Base-by-base conservation (phyloP, 2,888 invertebrate species). In the Eilema caniola region DNA sequence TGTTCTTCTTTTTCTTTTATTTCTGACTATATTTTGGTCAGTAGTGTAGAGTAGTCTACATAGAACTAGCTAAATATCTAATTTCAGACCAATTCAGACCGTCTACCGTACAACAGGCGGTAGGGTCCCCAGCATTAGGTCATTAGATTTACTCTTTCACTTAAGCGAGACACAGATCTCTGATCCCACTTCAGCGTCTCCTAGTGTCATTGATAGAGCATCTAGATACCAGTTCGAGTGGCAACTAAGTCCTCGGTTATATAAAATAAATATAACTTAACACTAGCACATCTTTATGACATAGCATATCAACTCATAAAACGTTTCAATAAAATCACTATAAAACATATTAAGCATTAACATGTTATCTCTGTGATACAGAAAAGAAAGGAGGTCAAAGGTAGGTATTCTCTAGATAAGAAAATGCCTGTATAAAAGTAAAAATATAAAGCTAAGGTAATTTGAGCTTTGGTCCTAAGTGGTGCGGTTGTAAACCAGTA, bases 401-500 rank as follows among this genome's bases (percentile, higher is more conserved):
- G 76, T 79, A 78, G 72, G 78, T 80, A 79, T 72, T 73, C 41
- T 71, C 70, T 63, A 74, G 78, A 79, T 80, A 82, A 83, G 80
- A 83, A 76, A 76, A 70, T 75, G 74, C 69, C 76, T 68, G 76
- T 70, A 77, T 76, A 77, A 76, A 83, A 85, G 81, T 83, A 77
- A 76, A 83, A 85, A 81, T 83, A 86, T 84, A 82, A 83, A 79
- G 77, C 77, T 73, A 72, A 83, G 72, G 90, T 90, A 90, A 91
- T 88, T 89, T 85, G 89, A 90, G 88, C 88, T 88, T 87, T 85
- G 78, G 82, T 87, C 82, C 88, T 91, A 91, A 92, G 90, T 89
- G 90, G 83, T 82, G 76, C 73, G 82, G 85, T 86, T 89, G 88
- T 90, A 89, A 89, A 89, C 88, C 87, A 89, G 85, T 91, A 88